Evolutionary conservation across 2,888 invertebrate genomes (phyloP), one percentile per base, ranked within the genome.

Genomic region (Germaria angustata): DNA sequence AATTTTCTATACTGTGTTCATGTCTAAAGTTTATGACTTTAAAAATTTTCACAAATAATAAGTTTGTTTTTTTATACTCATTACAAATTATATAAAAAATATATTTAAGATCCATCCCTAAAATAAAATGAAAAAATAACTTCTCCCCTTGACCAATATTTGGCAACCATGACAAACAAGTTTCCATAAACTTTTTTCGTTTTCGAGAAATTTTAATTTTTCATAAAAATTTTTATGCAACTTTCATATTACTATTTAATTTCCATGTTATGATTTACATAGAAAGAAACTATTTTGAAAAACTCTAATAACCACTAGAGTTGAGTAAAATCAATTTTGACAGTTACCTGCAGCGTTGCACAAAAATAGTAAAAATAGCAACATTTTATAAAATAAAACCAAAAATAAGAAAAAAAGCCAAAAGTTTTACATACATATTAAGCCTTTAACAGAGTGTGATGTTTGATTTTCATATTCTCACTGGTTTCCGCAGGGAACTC

Each of bases 261-360:
- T 66, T 78, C 55, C 49, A 51, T 66, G 24, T 36, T n/a, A 36
- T 5, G 44, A 63, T 80, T 73, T 53, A 61, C 53, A 81, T 80
- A 76, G 85, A n/a, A n/a, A 28, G 28, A 81, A 71, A 49, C 61
- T 84, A 65, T 79, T 73, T 79, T 65, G 1, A 59, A 75, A 73
- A 78, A 78, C 65, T 79, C 59, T 75, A 79, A 79, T 71, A 79
- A 79, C 82, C 71, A 82, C 82, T 55, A 71, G 86, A 88, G 88
- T 87, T 87, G 87, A 88, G 87, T 86, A 87, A 87, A 89, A 89
- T 89, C 89, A 89, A 89, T 87, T 89, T 84, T 89, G 89, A 89
- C 89, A 87, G 88, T 89, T 88, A 88, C 89, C 89, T 89, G 89
- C 88, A 89, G 86, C 86, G 86, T 84, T 73, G 46, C 71, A 75